Conservation (phyloP, 1,140 invertebrate genomes). For the Bombus fervidus region DNA sequence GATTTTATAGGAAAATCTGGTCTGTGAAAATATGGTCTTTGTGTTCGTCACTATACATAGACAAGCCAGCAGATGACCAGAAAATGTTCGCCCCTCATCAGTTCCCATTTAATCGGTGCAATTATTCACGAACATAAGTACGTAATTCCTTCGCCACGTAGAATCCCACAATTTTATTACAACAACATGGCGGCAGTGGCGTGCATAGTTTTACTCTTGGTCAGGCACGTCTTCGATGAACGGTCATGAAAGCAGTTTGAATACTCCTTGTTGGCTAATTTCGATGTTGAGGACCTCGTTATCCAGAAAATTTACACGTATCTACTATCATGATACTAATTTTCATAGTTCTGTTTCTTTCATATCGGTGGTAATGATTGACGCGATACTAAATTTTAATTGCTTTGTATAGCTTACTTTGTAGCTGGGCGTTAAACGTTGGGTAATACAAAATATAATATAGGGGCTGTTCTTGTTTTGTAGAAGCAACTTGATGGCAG, state of each 20-base stretch:
- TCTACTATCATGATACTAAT: neutral
- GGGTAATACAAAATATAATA: neutral
- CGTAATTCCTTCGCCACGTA: neutral
- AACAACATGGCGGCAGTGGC: neutral
- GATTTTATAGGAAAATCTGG: neutral
- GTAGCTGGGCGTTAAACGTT: neutral
- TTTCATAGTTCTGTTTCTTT: neutral
- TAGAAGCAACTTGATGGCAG: neutral
- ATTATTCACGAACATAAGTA: neutral
- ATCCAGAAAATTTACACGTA: slow-evolving; percentile 45
- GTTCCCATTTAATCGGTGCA: slow-evolving; percentile 19
- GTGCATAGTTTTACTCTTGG: neutral
- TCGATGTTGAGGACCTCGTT: slow-evolving; percentile 15
- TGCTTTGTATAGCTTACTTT: neutral
- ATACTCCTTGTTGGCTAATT: slow-evolving; percentile 21
- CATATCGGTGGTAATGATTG: neutral
- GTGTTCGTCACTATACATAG: neutral
- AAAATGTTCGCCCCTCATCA: slow-evolving; percentile 8
- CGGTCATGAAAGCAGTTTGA: neutral
- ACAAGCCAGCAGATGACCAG: neutral
- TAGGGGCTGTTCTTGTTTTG: neutral
- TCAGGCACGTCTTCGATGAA: neutral
- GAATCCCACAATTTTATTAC: slow-evolving; percentile 1
- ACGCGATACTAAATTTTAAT: slow-evolving; percentile 1
- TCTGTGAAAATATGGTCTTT: neutral